These are phyloP conservation scores for Corvus cornix DNA, from an alignment of 2,113 vertebrate species.

Conservation along the genomic window DNA sequence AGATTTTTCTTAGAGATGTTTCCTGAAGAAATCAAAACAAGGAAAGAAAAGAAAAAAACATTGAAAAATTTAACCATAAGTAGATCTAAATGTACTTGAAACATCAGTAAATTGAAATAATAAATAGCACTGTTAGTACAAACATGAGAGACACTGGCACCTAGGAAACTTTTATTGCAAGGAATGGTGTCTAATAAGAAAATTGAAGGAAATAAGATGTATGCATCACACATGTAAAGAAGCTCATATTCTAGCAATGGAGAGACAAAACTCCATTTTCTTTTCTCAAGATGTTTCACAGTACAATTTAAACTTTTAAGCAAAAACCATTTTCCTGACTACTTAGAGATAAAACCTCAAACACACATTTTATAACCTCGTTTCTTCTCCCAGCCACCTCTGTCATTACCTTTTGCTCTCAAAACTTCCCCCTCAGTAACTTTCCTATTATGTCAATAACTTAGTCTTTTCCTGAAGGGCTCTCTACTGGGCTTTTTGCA, in stretches of 20 bases:
- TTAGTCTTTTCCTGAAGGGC: not conserved
- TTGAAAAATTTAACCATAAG: not conserved
- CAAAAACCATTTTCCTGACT: not conserved
- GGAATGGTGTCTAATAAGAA: not conserved
- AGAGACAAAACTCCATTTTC: not conserved
- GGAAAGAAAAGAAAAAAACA: not conserved
- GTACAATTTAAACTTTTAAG: not conserved
- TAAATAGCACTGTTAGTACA: not conserved
- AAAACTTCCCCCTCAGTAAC: not conserved
- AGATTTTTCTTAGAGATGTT: not conserved
- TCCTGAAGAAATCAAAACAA: not conserved
- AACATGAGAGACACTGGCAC: not conserved
- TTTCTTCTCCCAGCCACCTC: not conserved
- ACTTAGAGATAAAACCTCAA: not conserved
- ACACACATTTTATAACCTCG: not conserved
- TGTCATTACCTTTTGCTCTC: not conserved
- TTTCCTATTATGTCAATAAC: not conserved
- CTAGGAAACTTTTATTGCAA: not conserved
- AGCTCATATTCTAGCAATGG: not conserved
- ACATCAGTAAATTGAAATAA: not conserved
- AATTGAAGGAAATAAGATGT: not conserved
- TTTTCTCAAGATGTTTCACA: not conserved
- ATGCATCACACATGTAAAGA: not conserved
- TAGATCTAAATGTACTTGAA: not conserved
- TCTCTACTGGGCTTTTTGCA: not conserved